Evolutionary conservation across 2,888 invertebrate species (phyloP), one percentile per base, ranked within the genome.

Genomic region (Neoscelio sp.): DNA sequence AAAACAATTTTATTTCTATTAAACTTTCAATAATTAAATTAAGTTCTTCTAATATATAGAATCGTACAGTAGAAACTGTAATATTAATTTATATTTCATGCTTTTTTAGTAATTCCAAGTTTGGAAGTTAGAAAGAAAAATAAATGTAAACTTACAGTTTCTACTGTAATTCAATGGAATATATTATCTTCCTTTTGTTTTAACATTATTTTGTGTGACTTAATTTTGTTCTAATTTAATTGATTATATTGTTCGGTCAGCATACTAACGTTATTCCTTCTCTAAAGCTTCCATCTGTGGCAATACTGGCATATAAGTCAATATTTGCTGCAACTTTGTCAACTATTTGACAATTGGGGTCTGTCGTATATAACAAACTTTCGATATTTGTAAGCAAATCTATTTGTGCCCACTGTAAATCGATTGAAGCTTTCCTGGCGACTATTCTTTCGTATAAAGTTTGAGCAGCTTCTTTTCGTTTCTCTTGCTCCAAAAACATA

Each of bases 401-500:
- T 30, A 94, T 86, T 10, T 91, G 90, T 0, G 90, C 85, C 92
- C 94, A 94, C 80, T 93, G 90, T 46, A 91, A 91, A 82, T 94
- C 94, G 67, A 96, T 93, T 7, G 92, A 90, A 52, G 92, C 91
- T 87, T 95, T 95, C 60, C 93, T 92, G 2, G 91, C 91, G 7
- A 92, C 89, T 64, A 96, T 92, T 83, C 95, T 94, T 83, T 94
- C 91, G 86, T 94, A 94, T 38, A 95, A 88, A 42, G 91, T 91
- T 73, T 92, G 92, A 46, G 94, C 93, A 75, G 92, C 92, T 52
- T 92, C 92, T 87, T 93, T 93, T 17, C 95, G 91, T 35, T 93
- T 93, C 86, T 96, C 96, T 91, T 96, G 96, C 77, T 95, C 94
- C 85, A 96, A 90, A 84, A 96, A 93, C 1, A 94, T 94, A 62